A percentile compares a stretch with the other conserved stretches of the same genome.
Evolutionary conservation across 2,113 vertebrate genomes (phyloP).

Genomic region (Tetrax tetrax): DNA sequence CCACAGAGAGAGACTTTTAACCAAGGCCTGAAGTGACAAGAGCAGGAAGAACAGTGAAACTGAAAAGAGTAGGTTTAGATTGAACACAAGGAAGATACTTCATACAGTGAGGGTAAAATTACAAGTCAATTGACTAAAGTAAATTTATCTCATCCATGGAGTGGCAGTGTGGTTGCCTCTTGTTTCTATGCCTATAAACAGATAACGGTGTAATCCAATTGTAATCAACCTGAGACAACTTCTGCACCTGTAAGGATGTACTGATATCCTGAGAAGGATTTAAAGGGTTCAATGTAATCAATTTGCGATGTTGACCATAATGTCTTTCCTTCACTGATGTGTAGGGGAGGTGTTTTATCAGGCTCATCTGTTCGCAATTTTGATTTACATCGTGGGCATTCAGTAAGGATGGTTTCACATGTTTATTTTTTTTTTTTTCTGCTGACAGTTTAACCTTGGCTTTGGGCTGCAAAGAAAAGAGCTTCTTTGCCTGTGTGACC

Average conservation of each 20-base stretch:
- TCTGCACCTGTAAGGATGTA: neutral
- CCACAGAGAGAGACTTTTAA: neutral
- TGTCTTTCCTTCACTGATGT: neutral
- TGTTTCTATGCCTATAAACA: too few species aligned
- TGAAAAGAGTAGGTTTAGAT: neutral
- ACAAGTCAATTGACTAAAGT: too few species aligned
- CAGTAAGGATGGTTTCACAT: neutral
- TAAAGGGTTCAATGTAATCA: neutral
- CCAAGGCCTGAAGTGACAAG: neutral
- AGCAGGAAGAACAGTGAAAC: neutral
- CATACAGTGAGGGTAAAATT: neutral
- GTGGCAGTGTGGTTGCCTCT: too few species aligned
- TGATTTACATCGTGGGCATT: neutral
- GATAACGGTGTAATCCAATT: too few species aligned
- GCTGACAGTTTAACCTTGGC: neutral
- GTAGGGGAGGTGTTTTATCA: neutral
- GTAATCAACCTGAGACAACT: neutral
- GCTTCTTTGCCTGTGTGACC: neutral
- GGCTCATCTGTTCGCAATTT: neutral
- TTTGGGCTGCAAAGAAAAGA: neutral
- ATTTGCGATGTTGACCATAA: neutral
- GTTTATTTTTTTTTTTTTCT: neutral
- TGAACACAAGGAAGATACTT: neutral
- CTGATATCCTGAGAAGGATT: neutral
- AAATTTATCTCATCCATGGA: too few species aligned